Percentiles rank a stretch among this genome's conserved stretches.
Evolutionary conservation across 2,797 vertebrate genomes (phyloP).

Genomic region (Spinus pinus): DNA sequence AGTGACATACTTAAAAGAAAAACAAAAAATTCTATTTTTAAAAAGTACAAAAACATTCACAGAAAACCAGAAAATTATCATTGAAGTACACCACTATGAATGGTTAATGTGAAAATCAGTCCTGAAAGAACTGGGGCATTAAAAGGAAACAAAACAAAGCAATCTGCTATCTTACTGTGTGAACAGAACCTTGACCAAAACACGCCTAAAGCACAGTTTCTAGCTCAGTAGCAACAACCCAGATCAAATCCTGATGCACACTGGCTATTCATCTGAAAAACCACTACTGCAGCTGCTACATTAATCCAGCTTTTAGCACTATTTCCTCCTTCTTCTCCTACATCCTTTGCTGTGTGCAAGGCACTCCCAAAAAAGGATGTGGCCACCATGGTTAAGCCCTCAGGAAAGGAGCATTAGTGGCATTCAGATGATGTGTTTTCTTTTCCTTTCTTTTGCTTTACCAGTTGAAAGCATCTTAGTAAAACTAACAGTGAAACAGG

Average conservation of each 20-base stretch:
- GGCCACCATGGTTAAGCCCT: not conserved
- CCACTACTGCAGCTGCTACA: not conserved
- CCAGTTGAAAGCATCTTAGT: not conserved
- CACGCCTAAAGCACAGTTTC: not conserved
- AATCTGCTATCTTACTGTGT: not conserved
- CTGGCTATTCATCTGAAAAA: not conserved
- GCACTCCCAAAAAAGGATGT: not conserved
- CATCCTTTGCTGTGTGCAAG: not conserved
- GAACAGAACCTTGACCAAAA: not conserved
- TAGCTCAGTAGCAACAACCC: not conserved
- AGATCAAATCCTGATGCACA: not conserved
- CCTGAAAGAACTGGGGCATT: constrained; percentile 19
- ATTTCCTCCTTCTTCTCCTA: not conserved
- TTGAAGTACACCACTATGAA: not conserved
- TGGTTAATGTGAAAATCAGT: not conserved
- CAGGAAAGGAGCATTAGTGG: not conserved
- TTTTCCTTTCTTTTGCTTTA: not conserved
- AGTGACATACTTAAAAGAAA: not conserved
- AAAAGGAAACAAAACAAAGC: not conserved
- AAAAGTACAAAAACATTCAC: not conserved
- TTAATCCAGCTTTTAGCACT: not conserved
- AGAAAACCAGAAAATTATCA: not conserved
- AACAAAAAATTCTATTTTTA: not conserved
- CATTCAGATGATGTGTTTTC: not conserved
- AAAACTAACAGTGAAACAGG: not conserved